Base-by-base conservation (phyloP, 2,113 vertebrate genomes). In the Elephas maximus region DNA sequence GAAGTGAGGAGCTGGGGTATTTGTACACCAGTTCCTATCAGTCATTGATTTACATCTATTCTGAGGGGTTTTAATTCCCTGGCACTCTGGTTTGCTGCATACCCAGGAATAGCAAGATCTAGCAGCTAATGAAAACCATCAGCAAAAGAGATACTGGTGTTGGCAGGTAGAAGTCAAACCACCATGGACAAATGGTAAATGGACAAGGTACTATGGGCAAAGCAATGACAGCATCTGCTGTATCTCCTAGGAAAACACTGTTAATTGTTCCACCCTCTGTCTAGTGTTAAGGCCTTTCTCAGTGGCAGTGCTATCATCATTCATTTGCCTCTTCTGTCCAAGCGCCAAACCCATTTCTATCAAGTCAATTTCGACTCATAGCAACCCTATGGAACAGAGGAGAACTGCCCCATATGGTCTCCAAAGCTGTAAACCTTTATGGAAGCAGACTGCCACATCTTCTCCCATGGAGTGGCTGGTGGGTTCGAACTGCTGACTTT, bases 241-340 rank as follows among this genome's bases (percentile, higher is more conserved):
- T 1, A 23, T 6, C 51, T 45, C 71, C 2, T 73, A 77, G 7
- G 1, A 60, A 44, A 11, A 33, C 30, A 1, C 45, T 21, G 0
- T 1, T 9, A 51, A 21, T 37, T 37, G 41, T 33, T 6, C 76
- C 48, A 26, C 1, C 7, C 21, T 62, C 82, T 81, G 78, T 8
- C 81, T 51, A 53, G 17, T 15, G 9, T 57, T 84, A 41, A 48
- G 11, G 21, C 26, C 14, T 44, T 77, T 7, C 6, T n/a, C 11
- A 53, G 26, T 41, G 51, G 5, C 26, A 33, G 60, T 2, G 3
- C 23, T 53, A 0, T 81, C 33, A 24, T 65, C 28, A 3, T n/a
- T 76, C 62, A 67, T 24, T 23, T 83, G 23, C 33, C 15, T 65
- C 44, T 86, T 93, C 44, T 51, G 37, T 82, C 28, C 24, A 48